Evolutionary conservation across 2,113 vertebrate species (phyloP), one percentile per base, ranked within the genome.

Genomic region (Ophiodon elongatus): DNA sequence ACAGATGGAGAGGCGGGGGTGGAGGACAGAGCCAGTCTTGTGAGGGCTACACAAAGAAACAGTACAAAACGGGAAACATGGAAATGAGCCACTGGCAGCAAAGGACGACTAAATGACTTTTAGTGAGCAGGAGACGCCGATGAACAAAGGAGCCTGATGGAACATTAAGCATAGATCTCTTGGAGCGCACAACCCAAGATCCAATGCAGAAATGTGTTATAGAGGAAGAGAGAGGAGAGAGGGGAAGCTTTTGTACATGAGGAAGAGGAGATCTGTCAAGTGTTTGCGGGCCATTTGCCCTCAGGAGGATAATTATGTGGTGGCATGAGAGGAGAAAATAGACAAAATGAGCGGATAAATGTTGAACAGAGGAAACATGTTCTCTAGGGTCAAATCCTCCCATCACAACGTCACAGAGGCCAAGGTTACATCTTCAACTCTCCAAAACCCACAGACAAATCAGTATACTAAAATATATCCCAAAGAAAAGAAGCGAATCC

Each of bases 1-100:
- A 84, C 91, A 91, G 92, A 93, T 90, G 90, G 91, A 89, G 74
- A 85, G 81, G 85, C 69, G 85, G 86, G 84, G 90, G 86, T n/a
- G 86, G 86, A 87, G 85, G 71, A 86, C 41, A 23, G 80, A 79
- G 88, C 64, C 14, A 72, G 82, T 78, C 52, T 88, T 81, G 81
- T 83, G 47, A 89, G 63, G 50, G 64, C 60, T 64, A 43, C 84
- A 86, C 84, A 91, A 84, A 87, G 69, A 80, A 73, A 82, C 13
- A 25, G 56, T 57, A 85, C 72, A 74, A 86, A 90, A 88, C 8
- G 15, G 56, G 50, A 85, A 78, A 88, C 76, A 77, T n/a, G 63
- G 77, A 80, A 85, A 70, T 47, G 23, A 69, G 19, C 50, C 29
- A 19, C 35, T 64, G 85, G 73, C 79, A 87, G 78, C 89, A 79